phyloP scores from a whole-genome alignment of 2,888 invertebrate species.

The Ichneumoninae sp. region DNA sequence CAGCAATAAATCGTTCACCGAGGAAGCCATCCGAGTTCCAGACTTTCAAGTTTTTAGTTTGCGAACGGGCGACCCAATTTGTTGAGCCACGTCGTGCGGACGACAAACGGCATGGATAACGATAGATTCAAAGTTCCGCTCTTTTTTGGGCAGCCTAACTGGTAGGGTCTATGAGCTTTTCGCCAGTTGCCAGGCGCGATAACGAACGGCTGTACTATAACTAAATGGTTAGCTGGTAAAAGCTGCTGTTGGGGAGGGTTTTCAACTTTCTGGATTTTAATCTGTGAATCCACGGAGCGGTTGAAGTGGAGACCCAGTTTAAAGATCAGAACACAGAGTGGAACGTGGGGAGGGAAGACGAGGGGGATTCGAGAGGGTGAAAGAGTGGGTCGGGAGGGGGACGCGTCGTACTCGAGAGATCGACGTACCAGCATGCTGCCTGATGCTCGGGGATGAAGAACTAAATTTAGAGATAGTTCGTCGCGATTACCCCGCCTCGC shows the following conservation, averaged over 20 bases:
- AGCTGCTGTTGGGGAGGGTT: constrained; percentile 31
- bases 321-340: constrained; percentile 41
- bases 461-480: constrained; percentile 76
- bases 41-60: constrained; percentile 14
- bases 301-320: constrained; percentile 46
- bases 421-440: constrained; percentile 66
- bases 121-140: constrained; percentile 37
- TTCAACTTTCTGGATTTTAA: constrained; percentile 64
- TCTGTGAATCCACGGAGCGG: constrained; percentile 51
- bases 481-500: constrained; percentile 72
- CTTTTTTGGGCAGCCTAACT: constrained; percentile 18
- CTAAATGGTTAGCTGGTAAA: constrained; percentile 37
- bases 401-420: constrained; percentile 45
- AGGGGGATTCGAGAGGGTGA: constrained; percentile 10
- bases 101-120: constrained; percentile 34
- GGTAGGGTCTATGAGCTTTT: constrained; percentile 47
- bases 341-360: constrained; percentile 20
- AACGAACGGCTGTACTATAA: constrained; percentile 53
- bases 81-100: constrained; percentile 23
- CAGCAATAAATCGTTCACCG: constrained; percentile 6
- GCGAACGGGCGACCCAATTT: constrained; percentile 17
- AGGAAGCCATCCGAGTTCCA: background rate
- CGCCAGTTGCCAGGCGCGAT: constrained; percentile 53
- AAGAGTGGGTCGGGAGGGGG: constrained; percentile 34
- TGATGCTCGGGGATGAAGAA: constrained; percentile 63